phyloP scores from a whole-genome alignment of 2,113 vertebrate genomes.

The Callaeas wilsoni region DNA sequence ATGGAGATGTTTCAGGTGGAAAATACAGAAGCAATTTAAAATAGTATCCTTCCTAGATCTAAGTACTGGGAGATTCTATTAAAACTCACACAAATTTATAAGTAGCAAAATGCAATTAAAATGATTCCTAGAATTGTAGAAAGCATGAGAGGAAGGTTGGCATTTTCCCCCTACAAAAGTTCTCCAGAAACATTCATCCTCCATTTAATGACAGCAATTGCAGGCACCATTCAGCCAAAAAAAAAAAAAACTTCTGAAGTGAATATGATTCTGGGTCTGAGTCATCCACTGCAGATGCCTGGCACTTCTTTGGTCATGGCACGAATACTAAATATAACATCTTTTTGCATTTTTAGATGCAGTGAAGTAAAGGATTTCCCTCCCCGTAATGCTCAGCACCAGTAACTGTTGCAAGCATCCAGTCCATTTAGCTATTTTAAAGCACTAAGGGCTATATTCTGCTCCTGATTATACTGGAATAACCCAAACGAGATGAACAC shows the following conservation, averaged over 20 bases:
- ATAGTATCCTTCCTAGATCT: not conserved
- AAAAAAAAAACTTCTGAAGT: not conserved
- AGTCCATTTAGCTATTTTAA: slow-evolving; percentile 32
- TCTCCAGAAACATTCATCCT: not conserved
- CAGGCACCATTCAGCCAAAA: slow-evolving; percentile 5
- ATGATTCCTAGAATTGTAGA: not conserved
- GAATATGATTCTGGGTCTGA: not conserved
- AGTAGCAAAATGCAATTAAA: not conserved
- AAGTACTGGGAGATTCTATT: not conserved
- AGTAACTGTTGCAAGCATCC: not conserved
- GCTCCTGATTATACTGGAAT: not conserved
- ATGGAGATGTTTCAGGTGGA: not conserved
- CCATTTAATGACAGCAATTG: not conserved
- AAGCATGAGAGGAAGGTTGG: not conserved
- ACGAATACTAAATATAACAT: slow-evolving; percentile 11
- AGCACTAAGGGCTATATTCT: slow-evolving; percentile 38
- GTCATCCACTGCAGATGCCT: slow-evolving; percentile 42
- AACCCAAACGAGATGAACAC: not conserved
- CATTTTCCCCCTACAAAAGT: not conserved
- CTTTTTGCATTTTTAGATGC: slow-evolving; percentile 13
- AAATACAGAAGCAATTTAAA: not conserved
- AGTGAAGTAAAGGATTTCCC: slow-evolving; percentile 39
- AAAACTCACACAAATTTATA: not conserved
- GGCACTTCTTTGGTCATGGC: not conserved
- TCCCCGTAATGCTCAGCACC: not conserved